Evolutionary conservation across 2,888 invertebrate genomes (phyloP), one percentile per base, ranked within the genome.

Genomic region (Rhagophthalmus giganteus): DNA sequence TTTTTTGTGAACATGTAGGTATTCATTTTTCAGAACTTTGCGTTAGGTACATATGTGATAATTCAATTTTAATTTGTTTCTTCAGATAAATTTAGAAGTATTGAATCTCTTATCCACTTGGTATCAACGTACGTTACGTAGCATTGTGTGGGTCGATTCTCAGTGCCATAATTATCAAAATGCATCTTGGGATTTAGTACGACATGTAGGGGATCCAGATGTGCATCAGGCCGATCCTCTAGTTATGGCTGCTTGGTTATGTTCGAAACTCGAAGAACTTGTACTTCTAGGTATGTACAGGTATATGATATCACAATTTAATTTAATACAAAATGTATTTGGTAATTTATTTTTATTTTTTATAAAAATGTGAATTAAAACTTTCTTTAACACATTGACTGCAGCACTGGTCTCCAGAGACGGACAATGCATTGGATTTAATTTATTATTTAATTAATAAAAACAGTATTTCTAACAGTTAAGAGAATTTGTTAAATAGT

Each of bases 1-100:
- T 88, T 60, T 89, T 88, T 74, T 88, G 88, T 71, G 84, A 85
- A 71, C 75, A 78, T 68, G 81, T 81, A 71, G 74, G 24, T 27
- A 11, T 26, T 20, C 13, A 20, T 33, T 34, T 33, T 11, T 13
- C 20, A 20, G 7, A 20, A 5, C 7, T 20, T 3, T 20, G 7
- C 3, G 20, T 20, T 3, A 3, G 7, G 3, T 7, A 20, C 7
- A 20, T 7, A 20, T 7, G 20, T 7, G n/a, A n/a, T n/a, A n/a
- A n/a, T n/a, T n/a, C n/a, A n/a, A n/a, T n/a, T n/a, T n/a, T 31
- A 8, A 16, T 10, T 31, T 46, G 39, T 20, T 27, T 31, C 62
- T 60, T 27, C 31, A 61, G 79, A 73, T 85, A 38, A 84, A 83
- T 64, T 66, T 78, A 50, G 71, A 76, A 28, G 79, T 81, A 24